Base-by-base conservation (phyloP, 1,140 invertebrate genomes). In the Holcopasites calliopsidis region DNA sequence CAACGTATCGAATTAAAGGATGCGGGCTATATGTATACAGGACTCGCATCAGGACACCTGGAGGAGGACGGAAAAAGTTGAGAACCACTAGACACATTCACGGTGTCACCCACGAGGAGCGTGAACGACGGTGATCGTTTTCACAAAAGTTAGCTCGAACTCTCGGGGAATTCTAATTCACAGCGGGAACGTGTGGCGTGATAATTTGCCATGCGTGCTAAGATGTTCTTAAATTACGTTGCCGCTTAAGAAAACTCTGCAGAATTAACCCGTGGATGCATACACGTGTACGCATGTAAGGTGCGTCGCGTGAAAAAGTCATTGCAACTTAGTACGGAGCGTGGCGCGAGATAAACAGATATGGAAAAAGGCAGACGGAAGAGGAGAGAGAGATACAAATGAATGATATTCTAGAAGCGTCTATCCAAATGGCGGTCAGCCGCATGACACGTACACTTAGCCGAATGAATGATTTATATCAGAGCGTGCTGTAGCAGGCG, bases 351-450 rank as follows among this genome's bases (percentile, higher is more conserved):
- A 74, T 42, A 61, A 50, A 38, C 8, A 69, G 18, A 38, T 21
- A 47, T 13, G 10, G 18, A 33, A n/a, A 8, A 58, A 74, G 76
- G 52, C 54, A 58, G 28, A 26, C 33, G 64, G 35, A 77, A 13
- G 44, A 50, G 75, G 58, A 78, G 64, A 35, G 38, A 33, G 52
- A 71, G 76, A 77, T 74, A 77, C 47, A 75, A 77, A 83, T 78
- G 75, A 77, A 80, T 70, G 75, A 66, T 70, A 80, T 78, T 83
- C 75, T 78, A 80, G 78, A 83, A 80, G 64, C 74, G 81, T 83
- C 79, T 55, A 69, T 66, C 78, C 75, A 81, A 83, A 83, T 81
- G 76, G 76, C 76, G 65, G 79, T 79, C 79, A 73, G 52, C 58
- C 69, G 49, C 66, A 69, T 47, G 61, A 72, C 66, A 76, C 65